Evolutionary conservation across 2,888 invertebrate genomes (phyloP), one percentile per base, ranked within the genome.

Genomic region (Boloria euphrosyne): DNA sequence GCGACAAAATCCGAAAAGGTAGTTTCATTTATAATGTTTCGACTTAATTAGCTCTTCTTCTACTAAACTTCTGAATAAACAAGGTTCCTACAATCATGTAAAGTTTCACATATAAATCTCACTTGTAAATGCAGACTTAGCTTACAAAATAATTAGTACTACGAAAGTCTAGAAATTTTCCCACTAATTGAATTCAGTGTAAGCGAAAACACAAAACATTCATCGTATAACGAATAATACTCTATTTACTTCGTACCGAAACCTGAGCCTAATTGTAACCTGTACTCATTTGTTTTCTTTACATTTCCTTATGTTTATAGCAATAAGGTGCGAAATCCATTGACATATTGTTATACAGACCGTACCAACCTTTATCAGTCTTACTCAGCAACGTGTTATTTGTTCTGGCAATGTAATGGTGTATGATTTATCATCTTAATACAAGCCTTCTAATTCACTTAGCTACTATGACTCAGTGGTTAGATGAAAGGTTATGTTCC

Each of bases 241-340:
- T 44, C 47, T 57, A 57, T 57, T 47, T 60, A 50, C 50, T 60
- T 54, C 67, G 62, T 53, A 65, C 66, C 38, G 62, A 47, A 50
- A 59, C 62, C 50, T 62, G 66, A 66, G 62, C 62, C 62, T 68
- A 62, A 68, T 68, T 62, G 66, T 62, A 60, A 66, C 65, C 62
- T 59, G 62, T 66, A 62, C 66, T 62, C 68, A 59, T 68, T 68
- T 68, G 22, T 54, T 18, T 13, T 52, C 17, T 46, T 52, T 6
- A 47, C 17, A 44, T 27, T 46, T 22, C 63, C 58, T 63, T 67
- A 31, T 49, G 10, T 2, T 5, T 1, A 5, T 27, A 2, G 31
- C 13, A 38, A 50, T 54, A 67, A 46, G 13, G 46, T 47, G 27
- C 14, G 54, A 27, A 49, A 31, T 67, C n/a, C 31, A n/a, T 50